These are phyloP conservation scores for Eubasilissa splendida DNA, from an alignment of 2,888 invertebrate genomes.

Conservation along the genomic window DNA sequence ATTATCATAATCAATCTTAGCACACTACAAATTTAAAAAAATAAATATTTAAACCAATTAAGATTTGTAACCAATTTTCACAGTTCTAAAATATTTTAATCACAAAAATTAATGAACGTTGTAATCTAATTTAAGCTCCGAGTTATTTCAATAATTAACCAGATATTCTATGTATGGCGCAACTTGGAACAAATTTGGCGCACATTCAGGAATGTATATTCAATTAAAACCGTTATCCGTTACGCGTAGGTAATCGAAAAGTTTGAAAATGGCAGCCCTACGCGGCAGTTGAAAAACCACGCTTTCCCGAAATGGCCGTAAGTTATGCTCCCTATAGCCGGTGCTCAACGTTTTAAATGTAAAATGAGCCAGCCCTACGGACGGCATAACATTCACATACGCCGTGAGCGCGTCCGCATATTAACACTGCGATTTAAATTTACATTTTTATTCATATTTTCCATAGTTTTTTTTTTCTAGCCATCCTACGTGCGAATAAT, in stretches of 20 bases:
- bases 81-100: too few species aligned
- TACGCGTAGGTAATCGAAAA: conserved; percentile 19
- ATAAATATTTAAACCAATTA: too few species aligned
- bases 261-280: conserved; percentile 10
- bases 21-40: too few species aligned
- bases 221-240: conserved; percentile 13
- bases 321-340: conserved; percentile 49
- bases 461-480: conserved; percentile 8
- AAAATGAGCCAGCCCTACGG: conserved; percentile 44
- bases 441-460: conserved; percentile 46
- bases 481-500: not conserved
- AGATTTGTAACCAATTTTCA: too few species aligned
- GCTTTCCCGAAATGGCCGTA: conserved; percentile 26
- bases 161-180: not conserved
- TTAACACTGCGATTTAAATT: conserved; percentile 43
- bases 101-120: too few species aligned
- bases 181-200: not conserved
- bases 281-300: conserved; percentile 40
- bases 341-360: conserved; percentile 52
- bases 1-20: too few species aligned
- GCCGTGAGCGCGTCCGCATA: conserved; percentile 46
- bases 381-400: conserved; percentile 48
- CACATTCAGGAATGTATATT: not conserved
- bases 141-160: too few species aligned
- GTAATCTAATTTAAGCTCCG: too few species aligned